Base-by-base conservation (phyloP, 2,888 invertebrate genomes). In the Operophtera brumata region DNA sequence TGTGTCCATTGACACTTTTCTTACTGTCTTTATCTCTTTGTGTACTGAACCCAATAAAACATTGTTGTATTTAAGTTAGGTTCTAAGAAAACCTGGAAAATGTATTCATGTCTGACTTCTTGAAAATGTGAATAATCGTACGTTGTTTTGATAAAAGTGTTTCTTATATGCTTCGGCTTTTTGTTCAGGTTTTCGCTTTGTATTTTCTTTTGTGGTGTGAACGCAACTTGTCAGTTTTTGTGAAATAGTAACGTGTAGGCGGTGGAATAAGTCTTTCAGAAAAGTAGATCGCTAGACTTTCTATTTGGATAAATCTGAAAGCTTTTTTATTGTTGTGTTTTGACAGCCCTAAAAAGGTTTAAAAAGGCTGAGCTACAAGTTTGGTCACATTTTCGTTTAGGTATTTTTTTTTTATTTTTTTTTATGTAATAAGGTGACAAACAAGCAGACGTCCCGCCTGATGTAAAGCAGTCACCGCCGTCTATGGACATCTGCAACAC, bases 141-240 rank as follows among this genome's bases (percentile, higher is more conserved):
- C 3, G 30, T 30, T 11, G 6, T 11, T 34, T 11, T 6, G 34
- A 3, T 5, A 11, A 30, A 30, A 3, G n/a, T 34, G 11, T 11
- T 11, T 11, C 11, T 11, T 10, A 9, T 32, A 10, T n/a, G n/a
- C n/a, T n/a, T n/a, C 5, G 10, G 9, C n/a, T n/a, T 35, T 35
- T 12, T 45, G 7, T 13, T 28, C 14, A n/a, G 26, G 10, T 20
- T 39, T 47, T 47, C 8, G 2, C 8, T 47, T 44, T 41, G 9
- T 26, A 26, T 47, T 26, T 26, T 47, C 20, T 32, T 34, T 47
- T 47, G 39, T 47, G 25, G 8, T 39, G 47, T 39, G 39, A 8
- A 47, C 9, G 39, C 32, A 32, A 39, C 39, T 39, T 32, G 47
- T 41, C 47, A 32, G 47, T 8, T 40, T 47, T 32, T 39, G 20